phyloP scores from a whole-genome alignment of 1,140 invertebrate species.

The Hypsibius dujardini region DNA sequence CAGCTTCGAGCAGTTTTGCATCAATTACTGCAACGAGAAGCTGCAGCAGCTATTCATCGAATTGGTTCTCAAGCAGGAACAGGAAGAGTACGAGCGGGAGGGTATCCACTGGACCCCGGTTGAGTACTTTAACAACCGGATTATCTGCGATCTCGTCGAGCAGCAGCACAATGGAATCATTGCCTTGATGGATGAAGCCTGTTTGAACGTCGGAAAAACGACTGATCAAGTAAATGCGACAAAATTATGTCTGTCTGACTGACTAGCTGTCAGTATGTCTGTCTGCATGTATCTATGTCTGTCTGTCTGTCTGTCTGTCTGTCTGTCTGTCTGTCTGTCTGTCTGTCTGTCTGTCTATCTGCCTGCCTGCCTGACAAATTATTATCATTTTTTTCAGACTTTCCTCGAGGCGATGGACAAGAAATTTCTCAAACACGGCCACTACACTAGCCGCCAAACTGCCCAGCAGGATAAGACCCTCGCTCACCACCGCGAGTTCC shows the following conservation, averaged over 20 bases:
- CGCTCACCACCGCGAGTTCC: conserved; percentile 52
- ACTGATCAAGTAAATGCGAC: conserved; percentile 48
- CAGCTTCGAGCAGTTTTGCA: conserved; percentile 84
- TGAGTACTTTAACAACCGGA: conserved; percentile 61
- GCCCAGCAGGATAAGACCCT: conserved; percentile 34
- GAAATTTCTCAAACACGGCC: conserved; percentile 62
- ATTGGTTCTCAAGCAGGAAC: conserved; percentile 81
- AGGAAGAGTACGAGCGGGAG: conserved; percentile 79
- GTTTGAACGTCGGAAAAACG: conserved; percentile 76
- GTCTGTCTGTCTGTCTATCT: too few relatives aligned
- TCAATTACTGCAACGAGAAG: conserved; percentile 94
- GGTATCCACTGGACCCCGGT: conserved; percentile 68
- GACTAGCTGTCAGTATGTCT: too few relatives aligned
- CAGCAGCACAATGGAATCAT: conserved; percentile 71
- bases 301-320: too few relatives aligned
- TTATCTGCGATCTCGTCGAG: conserved; percentile 79
- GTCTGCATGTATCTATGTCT: too few relatives aligned
- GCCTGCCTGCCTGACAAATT: too few relatives aligned
- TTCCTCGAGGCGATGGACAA: conserved; percentile 80
- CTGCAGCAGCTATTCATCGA: conserved; percentile 89
- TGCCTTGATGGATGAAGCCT: conserved; percentile 83
- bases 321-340: too few relatives aligned
- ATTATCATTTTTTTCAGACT: conserved; percentile 38
- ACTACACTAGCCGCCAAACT: conserved; percentile 59
- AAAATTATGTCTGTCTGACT: too few relatives aligned